A percentile compares a stretch with the other conserved stretches of the same genome.
Conservation (phyloP, 2,113 vertebrate species). For the Athene cunicularia region DNA sequence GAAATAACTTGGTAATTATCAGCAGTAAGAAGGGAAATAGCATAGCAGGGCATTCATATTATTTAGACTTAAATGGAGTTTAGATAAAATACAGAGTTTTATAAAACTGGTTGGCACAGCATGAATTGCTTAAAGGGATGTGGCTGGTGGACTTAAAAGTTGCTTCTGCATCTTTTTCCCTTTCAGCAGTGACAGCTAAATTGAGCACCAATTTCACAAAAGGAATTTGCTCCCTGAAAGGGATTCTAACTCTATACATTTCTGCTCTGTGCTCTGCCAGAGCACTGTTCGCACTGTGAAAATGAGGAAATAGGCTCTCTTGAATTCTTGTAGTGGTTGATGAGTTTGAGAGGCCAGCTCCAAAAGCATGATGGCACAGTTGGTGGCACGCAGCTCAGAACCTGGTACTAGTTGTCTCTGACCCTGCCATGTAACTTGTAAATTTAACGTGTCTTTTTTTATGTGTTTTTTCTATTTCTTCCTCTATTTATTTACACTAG, state of each 20-base stretch:
- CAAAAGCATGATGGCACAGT: not conserved
- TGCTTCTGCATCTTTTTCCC: conserved; percentile 40
- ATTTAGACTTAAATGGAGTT: conserved; percentile 50
- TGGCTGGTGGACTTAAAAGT: conserved; percentile 38
- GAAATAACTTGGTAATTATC: conserved; percentile 52
- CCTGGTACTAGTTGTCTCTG: not conserved
- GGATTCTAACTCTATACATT: conserved; percentile 44
- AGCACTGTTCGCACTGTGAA: not conserved
- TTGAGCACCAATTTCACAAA: conserved; percentile 63
- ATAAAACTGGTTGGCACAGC: conserved; percentile 30
- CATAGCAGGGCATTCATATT: conserved; percentile 3
- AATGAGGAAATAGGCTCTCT: conserved; percentile 30
- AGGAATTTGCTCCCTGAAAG: conserved; percentile 52
- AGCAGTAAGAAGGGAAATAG: not conserved
- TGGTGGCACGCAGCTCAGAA: not conserved
- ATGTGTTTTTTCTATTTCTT: not conserved
- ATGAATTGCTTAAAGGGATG: conserved; percentile 20
- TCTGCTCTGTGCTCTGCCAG: conserved; percentile 37
- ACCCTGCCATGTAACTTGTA: not conserved
- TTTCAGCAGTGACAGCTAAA: conserved; percentile 59
- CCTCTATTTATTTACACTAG: not conserved
- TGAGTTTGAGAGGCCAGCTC: not conserved
- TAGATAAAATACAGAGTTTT: conserved; percentile 36
- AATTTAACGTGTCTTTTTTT: not conserved
- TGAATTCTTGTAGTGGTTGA: not conserved